These are phyloP conservation scores for Anabas testudineus DNA, from an alignment of 2,797 vertebrate species.

Conservation along the genomic window DNA sequence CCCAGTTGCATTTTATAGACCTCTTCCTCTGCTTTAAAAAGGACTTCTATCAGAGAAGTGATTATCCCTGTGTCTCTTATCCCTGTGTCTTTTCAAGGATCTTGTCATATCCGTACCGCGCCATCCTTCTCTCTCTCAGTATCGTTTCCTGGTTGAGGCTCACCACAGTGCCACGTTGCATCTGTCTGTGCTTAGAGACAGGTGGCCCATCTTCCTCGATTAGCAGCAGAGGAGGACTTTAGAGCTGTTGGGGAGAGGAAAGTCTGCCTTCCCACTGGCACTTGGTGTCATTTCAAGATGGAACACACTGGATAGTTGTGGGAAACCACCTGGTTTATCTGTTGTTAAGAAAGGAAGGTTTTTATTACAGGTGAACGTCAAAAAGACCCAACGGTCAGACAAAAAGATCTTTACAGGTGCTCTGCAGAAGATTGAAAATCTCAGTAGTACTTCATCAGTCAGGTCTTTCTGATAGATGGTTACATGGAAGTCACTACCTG, in stretches of 20 bases:
- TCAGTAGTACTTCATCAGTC: too few relatives aligned
- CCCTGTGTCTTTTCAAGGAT: conserved; percentile 36
- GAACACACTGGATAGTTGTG: conserved; percentile 54
- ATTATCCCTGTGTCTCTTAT: conserved; percentile 32
- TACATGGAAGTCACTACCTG: too few relatives aligned
- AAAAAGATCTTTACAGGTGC: too few relatives aligned
- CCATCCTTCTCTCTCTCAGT: conserved; percentile 31
- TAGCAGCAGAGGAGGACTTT: conserved; percentile 41
- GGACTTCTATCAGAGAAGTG: conserved; percentile 40
- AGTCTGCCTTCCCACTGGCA: conserved; percentile 47
- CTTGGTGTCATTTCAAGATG: conserved; percentile 59
- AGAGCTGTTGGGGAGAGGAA: conserved; percentile 49
- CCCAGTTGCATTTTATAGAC: conserved; percentile 21
- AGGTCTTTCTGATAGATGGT: too few relatives aligned
- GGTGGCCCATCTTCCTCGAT: conserved; percentile 50
- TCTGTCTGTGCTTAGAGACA: conserved; percentile 63
- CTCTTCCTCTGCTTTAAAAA: conserved; percentile 55
- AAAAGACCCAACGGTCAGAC: too few relatives aligned
- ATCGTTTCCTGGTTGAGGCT: conserved; percentile 43
- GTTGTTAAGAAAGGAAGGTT: conserved; percentile 40
- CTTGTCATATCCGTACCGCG: conserved; percentile 31
- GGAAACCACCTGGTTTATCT: conserved; percentile 66
- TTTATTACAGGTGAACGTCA: conserved; percentile 14
- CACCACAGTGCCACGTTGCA: conserved; percentile 48
- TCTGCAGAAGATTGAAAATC: too few relatives aligned